phyloP scores from a whole-genome alignment of 2,888 invertebrate species.

The Drosophila sordidula region DNA sequence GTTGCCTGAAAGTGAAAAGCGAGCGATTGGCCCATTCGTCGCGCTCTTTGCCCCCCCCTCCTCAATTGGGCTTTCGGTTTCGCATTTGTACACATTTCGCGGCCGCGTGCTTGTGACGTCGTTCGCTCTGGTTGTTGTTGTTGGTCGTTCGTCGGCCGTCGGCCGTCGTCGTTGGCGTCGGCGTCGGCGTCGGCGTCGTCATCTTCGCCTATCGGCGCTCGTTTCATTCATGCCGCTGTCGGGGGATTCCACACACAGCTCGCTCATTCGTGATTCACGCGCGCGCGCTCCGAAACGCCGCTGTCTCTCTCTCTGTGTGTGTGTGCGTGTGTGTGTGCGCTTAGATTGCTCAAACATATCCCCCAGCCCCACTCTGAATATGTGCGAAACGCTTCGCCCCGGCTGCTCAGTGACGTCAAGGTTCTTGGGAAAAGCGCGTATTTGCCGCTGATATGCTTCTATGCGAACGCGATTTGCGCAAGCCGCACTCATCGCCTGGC shows the following conservation, averaged over 20 bases:
- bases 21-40: conserved; percentile 10
- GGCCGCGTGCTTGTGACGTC: conserved; percentile 36
- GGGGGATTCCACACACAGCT: conserved; percentile 70
- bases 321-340: conserved; percentile 15
- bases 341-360: conserved; percentile 51
- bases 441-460: not conserved
- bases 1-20: conserved; percentile 64
- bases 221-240: conserved; percentile 68
- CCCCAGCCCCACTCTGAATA: conserved; percentile 20
- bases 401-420: conserved; percentile 51
- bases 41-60: not conserved
- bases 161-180: conserved; percentile 20
- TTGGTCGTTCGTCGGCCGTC: conserved; percentile 5
- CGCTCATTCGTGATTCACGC: conserved; percentile 61
- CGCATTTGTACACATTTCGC: conserved; percentile 32
- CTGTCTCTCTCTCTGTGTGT: conserved; percentile 13
- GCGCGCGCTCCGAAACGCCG: conserved; percentile 28
- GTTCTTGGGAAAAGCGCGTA: conserved; percentile 25
- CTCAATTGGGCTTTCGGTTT: conserved; percentile 45
- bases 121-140: conserved; percentile 3
- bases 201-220: conserved; percentile 44
- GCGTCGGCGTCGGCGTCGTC: conserved; percentile 34
- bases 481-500: conserved; percentile 6
- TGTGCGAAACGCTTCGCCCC: conserved; percentile 43
- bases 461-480: conserved; percentile 21